phyloP scores from a whole-genome alignment of 2,113 vertebrate genomes.

The Todiramphus saurophagus region DNA sequence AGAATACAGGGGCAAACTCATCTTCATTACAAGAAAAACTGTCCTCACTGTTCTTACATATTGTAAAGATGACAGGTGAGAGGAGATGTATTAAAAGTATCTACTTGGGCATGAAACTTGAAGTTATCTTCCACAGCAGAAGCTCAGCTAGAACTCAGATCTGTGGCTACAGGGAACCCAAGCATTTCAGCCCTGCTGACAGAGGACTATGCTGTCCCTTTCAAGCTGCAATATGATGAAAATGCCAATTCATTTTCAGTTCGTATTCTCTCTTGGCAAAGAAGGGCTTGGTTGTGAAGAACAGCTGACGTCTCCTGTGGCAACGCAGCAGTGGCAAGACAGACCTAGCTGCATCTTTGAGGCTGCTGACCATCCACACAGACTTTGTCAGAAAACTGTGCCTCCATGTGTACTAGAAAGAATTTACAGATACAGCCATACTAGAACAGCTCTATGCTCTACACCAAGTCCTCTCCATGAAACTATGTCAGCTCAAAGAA shows the following conservation, averaged over 20 bases:
- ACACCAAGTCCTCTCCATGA: background rate
- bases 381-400: background rate
- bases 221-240: background rate
- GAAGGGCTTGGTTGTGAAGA: background rate
- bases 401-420: background rate
- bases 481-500: background rate
- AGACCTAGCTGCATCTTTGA: background rate
- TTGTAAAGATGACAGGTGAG: background rate
- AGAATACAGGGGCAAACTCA: background rate
- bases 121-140: background rate
- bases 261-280: background rate
- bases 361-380: background rate
- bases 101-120: background rate
- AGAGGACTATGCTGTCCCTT: background rate
- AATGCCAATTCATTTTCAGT: background rate
- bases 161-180: background rate
- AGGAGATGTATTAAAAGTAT: background rate
- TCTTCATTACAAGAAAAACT: background rate
- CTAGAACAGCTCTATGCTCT: background rate
- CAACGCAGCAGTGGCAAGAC: background rate
- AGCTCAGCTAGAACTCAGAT: background rate
- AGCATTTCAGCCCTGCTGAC: background rate
- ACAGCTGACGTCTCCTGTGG: background rate
- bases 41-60: fast-evolving
- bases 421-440: background rate